Evolutionary conservation across 2,888 invertebrate genomes (phyloP).

Genomic region (Megalurothrips usitatus): DNA sequence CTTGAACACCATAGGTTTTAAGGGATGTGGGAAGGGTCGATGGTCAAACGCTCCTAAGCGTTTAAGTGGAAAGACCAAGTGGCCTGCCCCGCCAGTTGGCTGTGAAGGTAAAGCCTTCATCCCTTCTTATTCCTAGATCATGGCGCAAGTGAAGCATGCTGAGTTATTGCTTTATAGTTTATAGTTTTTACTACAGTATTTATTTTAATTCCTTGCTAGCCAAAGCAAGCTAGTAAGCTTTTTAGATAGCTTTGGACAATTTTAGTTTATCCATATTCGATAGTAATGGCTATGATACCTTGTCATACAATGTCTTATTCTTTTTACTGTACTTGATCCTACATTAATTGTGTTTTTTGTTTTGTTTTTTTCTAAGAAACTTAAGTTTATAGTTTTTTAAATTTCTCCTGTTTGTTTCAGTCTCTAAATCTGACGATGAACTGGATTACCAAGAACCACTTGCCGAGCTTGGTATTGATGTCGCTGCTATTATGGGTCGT

Average conservation of each 20-base stretch:
- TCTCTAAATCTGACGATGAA: constrained; percentile 26
- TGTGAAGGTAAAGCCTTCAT: constrained; percentile 14
- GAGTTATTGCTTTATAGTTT: background rate
- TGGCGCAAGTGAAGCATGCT: background rate
- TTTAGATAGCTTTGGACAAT: no score
- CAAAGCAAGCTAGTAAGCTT: no score
- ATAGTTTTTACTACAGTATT: background rate
- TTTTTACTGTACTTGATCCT: background rate
- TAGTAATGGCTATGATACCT: background rate
- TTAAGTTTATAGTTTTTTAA: no score
- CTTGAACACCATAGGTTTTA: constrained; percentile 1
- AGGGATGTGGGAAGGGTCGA: constrained; percentile 15
- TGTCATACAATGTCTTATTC: background rate
- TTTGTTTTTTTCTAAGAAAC: background rate
- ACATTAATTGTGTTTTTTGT: background rate
- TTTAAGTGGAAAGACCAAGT: constrained; percentile 11
- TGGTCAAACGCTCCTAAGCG: background rate
- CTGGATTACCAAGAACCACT: constrained; percentile 41
- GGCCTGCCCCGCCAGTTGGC: constrained; percentile 2
- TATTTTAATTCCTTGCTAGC: background rate
- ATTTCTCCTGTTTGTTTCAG: constrained; percentile 27
- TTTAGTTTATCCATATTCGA: background rate
- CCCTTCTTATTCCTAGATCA: background rate
- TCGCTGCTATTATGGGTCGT: constrained; percentile 71
- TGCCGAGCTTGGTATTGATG: constrained; percentile 62